These are phyloP conservation scores for Branchinecta lindahli DNA, from an alignment of 1,140 invertebrate genomes.

Conservation along the genomic window DNA sequence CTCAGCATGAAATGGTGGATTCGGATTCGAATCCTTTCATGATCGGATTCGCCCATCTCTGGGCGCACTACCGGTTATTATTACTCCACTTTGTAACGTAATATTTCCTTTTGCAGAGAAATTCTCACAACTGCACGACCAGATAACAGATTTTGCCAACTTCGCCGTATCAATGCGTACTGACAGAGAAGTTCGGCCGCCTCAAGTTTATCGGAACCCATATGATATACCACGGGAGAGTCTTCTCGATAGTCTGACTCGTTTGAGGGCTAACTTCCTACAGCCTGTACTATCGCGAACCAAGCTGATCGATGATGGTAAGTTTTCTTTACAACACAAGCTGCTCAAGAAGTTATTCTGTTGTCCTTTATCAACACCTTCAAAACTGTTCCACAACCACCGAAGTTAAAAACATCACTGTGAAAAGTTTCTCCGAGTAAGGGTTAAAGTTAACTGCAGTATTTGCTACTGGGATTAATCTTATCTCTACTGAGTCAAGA, in stretches of 20 bases:
- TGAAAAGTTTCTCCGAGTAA: too few species aligned
- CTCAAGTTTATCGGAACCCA: slow-evolving; percentile 74
- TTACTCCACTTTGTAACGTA: not conserved
- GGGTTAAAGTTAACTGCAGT: too few species aligned
- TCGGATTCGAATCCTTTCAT: too few species aligned
- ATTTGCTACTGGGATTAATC: too few species aligned
- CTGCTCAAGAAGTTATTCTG: not conserved
- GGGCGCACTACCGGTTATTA: too few species aligned
- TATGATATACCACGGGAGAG: slow-evolving; percentile 82
- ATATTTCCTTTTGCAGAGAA: slow-evolving; percentile 40
- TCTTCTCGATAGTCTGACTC: slow-evolving; percentile 75
- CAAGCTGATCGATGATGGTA: slow-evolving; percentile 61
- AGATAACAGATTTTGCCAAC: slow-evolving; percentile 69
- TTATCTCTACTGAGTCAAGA: too few species aligned
- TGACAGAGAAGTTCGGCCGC: slow-evolving; percentile 40
- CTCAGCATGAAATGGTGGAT: too few species aligned
- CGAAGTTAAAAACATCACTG: slow-evolving; percentile 9
- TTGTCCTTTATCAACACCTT: slow-evolving; percentile 20
- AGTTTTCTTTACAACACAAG: too few species aligned
- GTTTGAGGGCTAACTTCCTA: slow-evolving; percentile 88
- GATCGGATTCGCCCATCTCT: too few species aligned
- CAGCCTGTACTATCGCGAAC: slow-evolving; percentile 54
- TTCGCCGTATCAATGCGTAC: slow-evolving; percentile 49
- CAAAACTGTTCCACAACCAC: slow-evolving; percentile 17
- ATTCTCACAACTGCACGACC: slow-evolving; percentile 58